phyloP scores from a whole-genome alignment of 2,113 vertebrate species.

The Pitta sordida region DNA sequence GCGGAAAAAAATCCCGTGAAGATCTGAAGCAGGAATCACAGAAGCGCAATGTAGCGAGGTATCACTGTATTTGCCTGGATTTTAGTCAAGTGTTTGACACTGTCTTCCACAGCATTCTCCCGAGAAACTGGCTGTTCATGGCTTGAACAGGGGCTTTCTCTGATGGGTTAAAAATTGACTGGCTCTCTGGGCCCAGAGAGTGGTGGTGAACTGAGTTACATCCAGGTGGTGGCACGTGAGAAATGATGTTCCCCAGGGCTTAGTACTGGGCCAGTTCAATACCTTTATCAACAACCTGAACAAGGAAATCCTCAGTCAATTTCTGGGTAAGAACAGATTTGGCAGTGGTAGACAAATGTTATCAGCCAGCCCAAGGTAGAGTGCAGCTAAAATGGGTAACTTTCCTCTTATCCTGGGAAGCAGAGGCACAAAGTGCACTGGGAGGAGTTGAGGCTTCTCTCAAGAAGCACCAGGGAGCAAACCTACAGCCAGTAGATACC shows the following conservation, averaged over 20 bases:
- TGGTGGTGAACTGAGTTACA: neutral
- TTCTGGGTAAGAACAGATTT: neutral
- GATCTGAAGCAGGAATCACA: no score
- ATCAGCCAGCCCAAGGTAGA: neutral
- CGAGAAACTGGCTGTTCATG: neutral
- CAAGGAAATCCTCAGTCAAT: neutral
- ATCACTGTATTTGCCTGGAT: neutral
- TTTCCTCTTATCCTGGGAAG: neutral
- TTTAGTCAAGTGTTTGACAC: neutral
- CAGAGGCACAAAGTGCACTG: neutral
- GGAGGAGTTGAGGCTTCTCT: neutral
- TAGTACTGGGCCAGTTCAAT: fast-evolving
- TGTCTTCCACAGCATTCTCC: neutral
- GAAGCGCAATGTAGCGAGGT: no score
- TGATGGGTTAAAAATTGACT: neutral
- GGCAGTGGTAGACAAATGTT: neutral
- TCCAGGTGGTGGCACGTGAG: neutral
- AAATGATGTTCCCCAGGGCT: neutral
- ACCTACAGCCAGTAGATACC: neutral
- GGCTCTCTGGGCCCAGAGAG: neutral
- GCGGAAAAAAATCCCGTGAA: no score
- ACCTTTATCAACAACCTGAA: neutral
- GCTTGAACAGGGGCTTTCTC: neutral
- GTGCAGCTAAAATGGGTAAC: neutral
- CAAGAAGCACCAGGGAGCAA: neutral